A percentile compares a stretch with the other conserved stretches of the same genome.
Conservation (phyloP, 1,140 invertebrate genomes). For the Cylas formicarius region DNA sequence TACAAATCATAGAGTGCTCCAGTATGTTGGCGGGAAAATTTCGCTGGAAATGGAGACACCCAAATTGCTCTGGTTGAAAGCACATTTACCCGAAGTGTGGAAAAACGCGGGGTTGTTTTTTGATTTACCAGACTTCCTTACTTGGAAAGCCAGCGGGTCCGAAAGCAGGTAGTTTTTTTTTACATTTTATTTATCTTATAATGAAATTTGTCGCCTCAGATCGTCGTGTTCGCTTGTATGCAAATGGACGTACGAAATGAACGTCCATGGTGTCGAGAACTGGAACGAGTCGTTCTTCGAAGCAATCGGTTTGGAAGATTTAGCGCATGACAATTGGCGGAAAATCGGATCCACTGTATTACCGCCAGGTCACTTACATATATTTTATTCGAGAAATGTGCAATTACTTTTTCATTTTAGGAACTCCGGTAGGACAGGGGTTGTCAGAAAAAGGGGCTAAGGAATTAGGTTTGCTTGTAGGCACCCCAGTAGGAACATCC, state of each 20-base stretch:
- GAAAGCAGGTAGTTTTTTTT: constrained; percentile 51
- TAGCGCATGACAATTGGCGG: constrained; percentile 58
- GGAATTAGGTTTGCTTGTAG: constrained; percentile 59
- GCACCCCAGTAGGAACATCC: constrained; percentile 75
- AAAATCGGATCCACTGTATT: constrained; percentile 69
- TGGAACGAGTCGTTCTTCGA: constrained; percentile 75
- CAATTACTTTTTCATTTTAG: no score
- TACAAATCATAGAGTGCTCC: constrained; percentile 65
- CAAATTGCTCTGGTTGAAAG: constrained; percentile 92
- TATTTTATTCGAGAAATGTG: no score
- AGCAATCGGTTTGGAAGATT: constrained; percentile 67
- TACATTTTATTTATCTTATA: constrained; percentile 6
- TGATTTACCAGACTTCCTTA: constrained; percentile 90
- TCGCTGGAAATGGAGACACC: constrained; percentile 94
- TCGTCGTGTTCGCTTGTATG: constrained; percentile 89
- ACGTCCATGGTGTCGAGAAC: constrained; percentile 46
- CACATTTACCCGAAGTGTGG: constrained; percentile 65
- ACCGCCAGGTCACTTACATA: no score
- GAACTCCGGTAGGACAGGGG: constrained; percentile 46
- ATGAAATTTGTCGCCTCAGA: constrained; percentile 48
- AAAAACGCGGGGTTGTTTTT: constrained; percentile 67
- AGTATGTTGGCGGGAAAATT: constrained; percentile 84
- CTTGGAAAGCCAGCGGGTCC: constrained; percentile 80
- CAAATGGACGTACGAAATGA: constrained; percentile 87
- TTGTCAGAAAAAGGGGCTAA: constrained; percentile 57